phyloP scores from a whole-genome alignment of 2,797 vertebrate species.

The Champsocephalus gunnari region DNA sequence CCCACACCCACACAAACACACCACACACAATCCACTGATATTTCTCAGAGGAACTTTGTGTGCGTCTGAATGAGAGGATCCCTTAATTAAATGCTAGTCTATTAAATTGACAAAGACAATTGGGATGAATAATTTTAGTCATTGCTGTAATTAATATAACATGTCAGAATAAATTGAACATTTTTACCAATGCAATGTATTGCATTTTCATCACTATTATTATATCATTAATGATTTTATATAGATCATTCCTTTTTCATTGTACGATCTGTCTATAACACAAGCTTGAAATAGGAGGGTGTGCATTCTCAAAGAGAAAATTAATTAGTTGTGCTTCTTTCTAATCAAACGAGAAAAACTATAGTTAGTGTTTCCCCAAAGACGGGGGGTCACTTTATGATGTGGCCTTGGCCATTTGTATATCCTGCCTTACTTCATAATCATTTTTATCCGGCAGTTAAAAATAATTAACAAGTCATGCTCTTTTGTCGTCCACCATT shows the following conservation, averaged over 20 bases:
- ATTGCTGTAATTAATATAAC: constrained; percentile 46
- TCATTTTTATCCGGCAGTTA: constrained; percentile 86
- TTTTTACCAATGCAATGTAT: constrained; percentile 9
- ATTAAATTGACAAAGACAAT: constrained; percentile 56
- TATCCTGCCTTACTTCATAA: constrained; percentile 84
- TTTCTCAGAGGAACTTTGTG: constrained; percentile 18
- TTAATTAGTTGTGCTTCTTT: constrained; percentile 6
- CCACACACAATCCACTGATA: not conserved
- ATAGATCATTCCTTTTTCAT: not conserved
- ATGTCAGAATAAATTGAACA: constrained; percentile 38
- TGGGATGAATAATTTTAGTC: constrained; percentile 42
- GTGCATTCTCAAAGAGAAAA: not conserved
- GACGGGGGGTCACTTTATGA: constrained; percentile 64
- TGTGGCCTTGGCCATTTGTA: constrained; percentile 74
- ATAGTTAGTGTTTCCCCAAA: constrained; percentile 53
- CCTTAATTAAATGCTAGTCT: constrained; percentile 53
- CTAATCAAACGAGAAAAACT: constrained; percentile 25
- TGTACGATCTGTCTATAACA: not conserved
- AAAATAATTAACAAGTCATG: constrained; percentile 89
- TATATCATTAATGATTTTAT: constrained; percentile 15
- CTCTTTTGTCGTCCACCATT: constrained; percentile 84
- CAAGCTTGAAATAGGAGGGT: not conserved
- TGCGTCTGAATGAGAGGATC: constrained; percentile 30
- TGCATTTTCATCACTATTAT: constrained; percentile 32
- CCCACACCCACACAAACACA: constrained; percentile 1